Conservation (phyloP, 2,113 vertebrate genomes). For the Nycticebus coucang region DNA sequence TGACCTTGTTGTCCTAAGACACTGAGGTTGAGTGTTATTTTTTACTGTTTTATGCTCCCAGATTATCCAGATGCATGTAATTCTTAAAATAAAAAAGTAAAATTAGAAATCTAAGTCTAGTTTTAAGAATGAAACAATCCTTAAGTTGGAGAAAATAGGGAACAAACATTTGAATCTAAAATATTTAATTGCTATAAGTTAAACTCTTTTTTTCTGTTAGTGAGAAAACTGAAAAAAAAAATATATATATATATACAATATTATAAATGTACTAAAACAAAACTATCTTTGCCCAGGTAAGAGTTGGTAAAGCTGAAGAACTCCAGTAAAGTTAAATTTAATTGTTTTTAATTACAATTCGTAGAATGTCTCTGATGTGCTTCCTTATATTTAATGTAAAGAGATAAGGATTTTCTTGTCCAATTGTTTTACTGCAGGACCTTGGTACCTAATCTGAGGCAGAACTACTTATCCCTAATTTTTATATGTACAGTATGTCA, state of each 20-base stretch:
- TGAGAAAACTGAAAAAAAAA: background rate
- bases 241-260: no score
- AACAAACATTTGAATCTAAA: conserved; percentile 13
- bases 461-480: background rate
- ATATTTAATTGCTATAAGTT: background rate
- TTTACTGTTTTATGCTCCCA: background rate
- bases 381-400: background rate
- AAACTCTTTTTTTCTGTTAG: background rate
- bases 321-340: background rate
- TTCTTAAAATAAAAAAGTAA: background rate
- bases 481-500: background rate
- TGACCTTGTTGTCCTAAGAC: background rate
- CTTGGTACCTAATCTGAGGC: background rate
- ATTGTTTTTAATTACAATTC: conserved; percentile 33
- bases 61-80: background rate
- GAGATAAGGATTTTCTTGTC: background rate
- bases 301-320: background rate
- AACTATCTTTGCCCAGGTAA: background rate
- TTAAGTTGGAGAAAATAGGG: background rate
- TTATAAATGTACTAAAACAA: background rate
- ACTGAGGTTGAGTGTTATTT: background rate
- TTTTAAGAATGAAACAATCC: background rate
- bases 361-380: background rate
- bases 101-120: background rate
- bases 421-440: background rate